A percentile compares a stretch with the other conserved stretches of the same genome.
phyloP scores from a whole-genome alignment of 2,797 vertebrate species.

The Alcedo quadribrachys region DNA sequence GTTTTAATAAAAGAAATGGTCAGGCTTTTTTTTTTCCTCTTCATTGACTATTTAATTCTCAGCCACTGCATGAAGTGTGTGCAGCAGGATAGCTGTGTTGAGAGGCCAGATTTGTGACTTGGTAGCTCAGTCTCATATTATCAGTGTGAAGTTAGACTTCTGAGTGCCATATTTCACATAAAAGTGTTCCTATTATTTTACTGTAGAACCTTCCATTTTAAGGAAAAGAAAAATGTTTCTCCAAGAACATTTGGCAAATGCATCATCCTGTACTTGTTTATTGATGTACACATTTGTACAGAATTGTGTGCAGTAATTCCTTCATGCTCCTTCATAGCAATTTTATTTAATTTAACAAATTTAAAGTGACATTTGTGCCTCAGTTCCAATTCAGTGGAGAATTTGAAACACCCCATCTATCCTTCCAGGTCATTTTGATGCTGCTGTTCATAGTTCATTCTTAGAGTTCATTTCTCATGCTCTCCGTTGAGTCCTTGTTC shows the following conservation, averaged over 20 bases:
- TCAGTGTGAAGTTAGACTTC: background rate
- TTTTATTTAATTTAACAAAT: background rate
- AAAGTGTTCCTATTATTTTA: background rate
- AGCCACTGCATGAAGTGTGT: background rate
- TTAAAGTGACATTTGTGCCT: background rate
- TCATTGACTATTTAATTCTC: background rate
- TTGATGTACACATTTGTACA: background rate
- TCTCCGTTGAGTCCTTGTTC: background rate
- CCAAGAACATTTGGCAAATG: background rate
- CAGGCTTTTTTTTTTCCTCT: background rate
- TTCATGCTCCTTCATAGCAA: background rate
- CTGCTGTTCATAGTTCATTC: background rate
- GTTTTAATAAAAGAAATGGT: background rate
- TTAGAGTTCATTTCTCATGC: background rate
- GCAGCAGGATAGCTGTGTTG: rapidly evolving
- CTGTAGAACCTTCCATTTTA: background rate
- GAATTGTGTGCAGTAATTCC: background rate
- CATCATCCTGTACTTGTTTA: background rate
- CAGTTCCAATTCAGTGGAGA: background rate
- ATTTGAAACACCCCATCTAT: background rate
- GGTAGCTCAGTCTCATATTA: background rate
- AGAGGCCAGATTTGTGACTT: background rate
- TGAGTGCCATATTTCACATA: background rate
- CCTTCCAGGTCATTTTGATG: background rate
- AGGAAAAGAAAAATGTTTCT: background rate